Percentiles rank a stretch among this genome's conserved stretches.
Evolutionary conservation across 2,113 vertebrate species (phyloP).

Genomic region (Halichoerus grypus): DNA sequence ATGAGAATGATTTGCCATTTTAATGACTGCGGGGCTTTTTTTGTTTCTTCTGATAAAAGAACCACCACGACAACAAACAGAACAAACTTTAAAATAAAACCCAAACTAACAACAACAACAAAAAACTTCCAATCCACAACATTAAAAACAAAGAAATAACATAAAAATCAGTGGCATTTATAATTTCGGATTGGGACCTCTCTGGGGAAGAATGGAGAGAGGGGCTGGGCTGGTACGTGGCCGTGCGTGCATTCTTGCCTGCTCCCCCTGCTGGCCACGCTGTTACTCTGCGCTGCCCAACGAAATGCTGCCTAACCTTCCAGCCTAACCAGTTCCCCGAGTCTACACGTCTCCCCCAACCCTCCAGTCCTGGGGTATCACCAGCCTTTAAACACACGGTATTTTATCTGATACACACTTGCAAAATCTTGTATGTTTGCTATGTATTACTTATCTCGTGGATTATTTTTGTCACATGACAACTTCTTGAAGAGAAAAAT

Average conservation of each 20-base stretch:
- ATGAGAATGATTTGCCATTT: neutral
- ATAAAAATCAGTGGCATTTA: neutral
- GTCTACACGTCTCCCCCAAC: neutral
- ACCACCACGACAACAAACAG: neutral
- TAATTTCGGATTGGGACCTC: neutral
- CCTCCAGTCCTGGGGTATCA: neutral
- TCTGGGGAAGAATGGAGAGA: neutral
- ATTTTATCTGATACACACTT: neutral
- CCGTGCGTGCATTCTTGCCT: neutral
- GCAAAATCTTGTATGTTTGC: neutral
- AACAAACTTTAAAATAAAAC: neutral
- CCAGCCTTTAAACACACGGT: neutral
- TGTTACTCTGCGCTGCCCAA: neutral
- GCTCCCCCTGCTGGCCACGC: neutral
- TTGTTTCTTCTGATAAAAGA: neutral
- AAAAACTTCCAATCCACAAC: neutral
- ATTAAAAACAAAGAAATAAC: neutral
- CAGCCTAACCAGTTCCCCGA: neutral
- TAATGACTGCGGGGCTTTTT: neutral
- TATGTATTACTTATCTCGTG: neutral
- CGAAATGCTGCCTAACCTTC: neutral
- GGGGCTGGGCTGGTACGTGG: rapidly evolving
- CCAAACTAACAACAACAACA: neutral
- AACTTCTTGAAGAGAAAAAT: slow-evolving; percentile 43
- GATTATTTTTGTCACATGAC: neutral